phyloP scores from a whole-genome alignment of 1,140 invertebrate species.

The Bombus breviceps region DNA sequence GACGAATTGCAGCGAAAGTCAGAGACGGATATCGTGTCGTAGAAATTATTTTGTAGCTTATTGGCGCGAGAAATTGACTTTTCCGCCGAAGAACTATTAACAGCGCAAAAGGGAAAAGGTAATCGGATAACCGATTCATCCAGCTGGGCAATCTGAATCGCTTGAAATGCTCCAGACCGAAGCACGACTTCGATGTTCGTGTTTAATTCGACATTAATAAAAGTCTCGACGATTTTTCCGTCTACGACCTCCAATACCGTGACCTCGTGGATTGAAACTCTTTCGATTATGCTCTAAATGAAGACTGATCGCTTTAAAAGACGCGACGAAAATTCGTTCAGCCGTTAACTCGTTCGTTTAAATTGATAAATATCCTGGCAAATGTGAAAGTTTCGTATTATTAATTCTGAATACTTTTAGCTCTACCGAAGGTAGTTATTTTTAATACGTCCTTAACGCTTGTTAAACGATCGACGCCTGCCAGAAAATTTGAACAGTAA shows the following conservation, averaged over 20 bases:
- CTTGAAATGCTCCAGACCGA: background rate
- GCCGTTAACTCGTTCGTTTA: too few species aligned
- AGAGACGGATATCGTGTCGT: background rate
- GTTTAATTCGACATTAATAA: conserved; percentile 30
- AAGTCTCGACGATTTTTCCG: background rate
- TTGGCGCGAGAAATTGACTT: conserved; percentile 35
- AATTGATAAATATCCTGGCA: background rate
- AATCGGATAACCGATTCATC: conserved; percentile 25
- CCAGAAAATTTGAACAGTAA: conserved; percentile 1
- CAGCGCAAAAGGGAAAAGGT: background rate
- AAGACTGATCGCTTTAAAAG: background rate
- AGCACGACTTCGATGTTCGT: background rate
- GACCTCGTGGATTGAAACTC: background rate
- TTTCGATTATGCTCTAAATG: background rate
- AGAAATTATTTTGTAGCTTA: conserved; percentile 34
- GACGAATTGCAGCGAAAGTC: background rate
- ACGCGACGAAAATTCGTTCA: background rate
- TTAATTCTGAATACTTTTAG: background rate
- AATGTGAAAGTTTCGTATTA: background rate
- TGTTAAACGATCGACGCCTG: background rate
- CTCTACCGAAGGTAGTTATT: too few species aligned
- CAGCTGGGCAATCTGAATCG: conserved; percentile 2
- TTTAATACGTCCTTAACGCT: background rate
- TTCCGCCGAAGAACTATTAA: conserved; percentile 11
- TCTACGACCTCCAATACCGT: background rate